Evolutionary conservation across 1,140 invertebrate genomes (phyloP).

Genomic region (Limonius californicus): DNA sequence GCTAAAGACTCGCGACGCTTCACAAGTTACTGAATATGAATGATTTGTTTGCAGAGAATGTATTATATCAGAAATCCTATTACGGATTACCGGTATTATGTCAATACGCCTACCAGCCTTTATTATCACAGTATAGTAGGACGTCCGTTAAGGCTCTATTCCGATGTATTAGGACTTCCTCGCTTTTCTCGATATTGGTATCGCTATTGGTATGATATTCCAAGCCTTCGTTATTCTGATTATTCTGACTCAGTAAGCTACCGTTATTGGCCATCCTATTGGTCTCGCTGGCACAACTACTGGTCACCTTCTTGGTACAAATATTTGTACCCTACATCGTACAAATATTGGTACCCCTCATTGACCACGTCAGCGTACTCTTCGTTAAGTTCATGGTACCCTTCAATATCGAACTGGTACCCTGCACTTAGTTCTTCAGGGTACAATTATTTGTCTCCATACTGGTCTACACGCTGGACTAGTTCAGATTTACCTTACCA

Average conservation of each 20-base stretch:
- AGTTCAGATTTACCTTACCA: neutral
- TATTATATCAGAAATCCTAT: conserved; percentile 2
- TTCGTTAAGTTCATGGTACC: neutral
- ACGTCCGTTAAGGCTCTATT: neutral
- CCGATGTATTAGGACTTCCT: neutral
- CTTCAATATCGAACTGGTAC: neutral
- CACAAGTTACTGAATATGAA: no score
- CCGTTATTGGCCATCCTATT: neutral
- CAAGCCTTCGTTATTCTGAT: neutral
- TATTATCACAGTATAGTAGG: neutral
- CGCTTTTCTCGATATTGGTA: conserved; percentile 3
- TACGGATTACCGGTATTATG: neutral
- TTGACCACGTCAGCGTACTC: neutral
- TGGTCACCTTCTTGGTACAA: neutral
- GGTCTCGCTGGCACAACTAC: neutral
- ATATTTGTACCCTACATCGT: neutral
- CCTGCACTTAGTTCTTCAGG: neutral
- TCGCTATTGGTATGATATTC: conserved; percentile 6
- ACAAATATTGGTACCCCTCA: neutral
- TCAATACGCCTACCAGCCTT: neutral
- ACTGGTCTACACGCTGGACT: neutral
- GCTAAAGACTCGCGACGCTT: no score
- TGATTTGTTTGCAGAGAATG: conserved; percentile 13
- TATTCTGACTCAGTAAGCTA: neutral
- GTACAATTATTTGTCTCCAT: neutral